Conservation (phyloP, 2,113 vertebrate genomes). For the Calyptomena viridis region DNA sequence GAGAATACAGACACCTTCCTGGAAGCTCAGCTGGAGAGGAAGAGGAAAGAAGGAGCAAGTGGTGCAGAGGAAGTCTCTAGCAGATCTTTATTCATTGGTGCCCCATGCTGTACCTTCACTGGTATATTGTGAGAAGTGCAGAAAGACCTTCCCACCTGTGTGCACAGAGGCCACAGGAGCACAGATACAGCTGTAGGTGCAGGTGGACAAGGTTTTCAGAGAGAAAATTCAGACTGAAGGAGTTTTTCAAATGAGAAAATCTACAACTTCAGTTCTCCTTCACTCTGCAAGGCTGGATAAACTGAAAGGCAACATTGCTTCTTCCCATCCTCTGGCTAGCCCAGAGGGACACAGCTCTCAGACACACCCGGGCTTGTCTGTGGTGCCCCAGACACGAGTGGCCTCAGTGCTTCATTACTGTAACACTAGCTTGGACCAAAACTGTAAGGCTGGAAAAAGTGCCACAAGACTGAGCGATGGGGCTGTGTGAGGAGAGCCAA, state of each 20-base stretch:
- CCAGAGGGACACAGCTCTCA: fast-evolving
- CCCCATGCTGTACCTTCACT: fast-evolving
- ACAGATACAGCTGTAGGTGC: fast-evolving
- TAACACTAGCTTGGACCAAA: background rate
- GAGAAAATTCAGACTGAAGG: background rate
- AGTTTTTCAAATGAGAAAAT: background rate
- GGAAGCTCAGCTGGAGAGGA: background rate
- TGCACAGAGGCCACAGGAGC: background rate
- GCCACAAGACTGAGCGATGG: fast-evolving
- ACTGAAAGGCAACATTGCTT: fast-evolving
- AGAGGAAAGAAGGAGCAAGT: background rate
- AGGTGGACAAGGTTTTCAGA: background rate
- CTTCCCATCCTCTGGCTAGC: background rate
- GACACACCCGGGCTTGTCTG: background rate
- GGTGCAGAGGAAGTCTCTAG: background rate
- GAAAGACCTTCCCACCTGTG: background rate
- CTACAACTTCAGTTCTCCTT: background rate
- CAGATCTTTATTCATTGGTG: background rate
- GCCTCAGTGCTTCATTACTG: background rate
- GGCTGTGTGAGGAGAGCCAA: background rate
- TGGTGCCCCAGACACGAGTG: background rate
- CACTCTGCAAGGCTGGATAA: background rate
- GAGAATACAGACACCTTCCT: background rate
- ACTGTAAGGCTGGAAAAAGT: background rate
- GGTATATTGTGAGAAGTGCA: background rate